Evolutionary conservation across 1,140 invertebrate genomes (phyloP).

Genomic region (Bombus haemorrhoidalis): DNA sequence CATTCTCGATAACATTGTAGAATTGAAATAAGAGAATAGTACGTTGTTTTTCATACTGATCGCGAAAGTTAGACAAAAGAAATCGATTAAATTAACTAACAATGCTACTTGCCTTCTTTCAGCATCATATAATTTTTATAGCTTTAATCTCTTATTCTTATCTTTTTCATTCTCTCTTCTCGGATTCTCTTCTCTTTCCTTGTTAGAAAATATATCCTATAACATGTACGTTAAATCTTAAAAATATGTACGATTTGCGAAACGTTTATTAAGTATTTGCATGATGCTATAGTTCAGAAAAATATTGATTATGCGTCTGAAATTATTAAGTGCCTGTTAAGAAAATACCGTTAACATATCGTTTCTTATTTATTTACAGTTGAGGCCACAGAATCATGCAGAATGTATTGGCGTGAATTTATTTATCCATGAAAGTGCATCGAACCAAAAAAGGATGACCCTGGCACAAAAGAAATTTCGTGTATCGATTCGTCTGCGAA

Average conservation of each 20-base stretch:
- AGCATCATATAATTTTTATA: too few relatives aligned
- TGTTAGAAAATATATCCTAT: neutral
- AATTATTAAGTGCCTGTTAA: neutral
- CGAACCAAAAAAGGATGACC: constrained; percentile 34
- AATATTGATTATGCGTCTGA: neutral
- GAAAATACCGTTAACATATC: neutral
- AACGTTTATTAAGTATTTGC: too few relatives aligned
- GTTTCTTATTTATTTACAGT: constrained; percentile 9
- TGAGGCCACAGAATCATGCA: neutral
- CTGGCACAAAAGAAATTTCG: neutral
- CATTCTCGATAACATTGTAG: neutral
- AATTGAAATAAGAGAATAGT: neutral
- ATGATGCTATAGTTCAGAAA: neutral
- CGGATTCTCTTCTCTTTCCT: neutral
- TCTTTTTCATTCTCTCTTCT: too few relatives aligned
- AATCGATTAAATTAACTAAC: neutral
- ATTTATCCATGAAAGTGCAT: neutral
- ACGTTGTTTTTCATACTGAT: neutral
- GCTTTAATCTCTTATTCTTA: neutral
- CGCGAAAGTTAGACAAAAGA: neutral
- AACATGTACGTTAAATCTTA: too few relatives aligned
- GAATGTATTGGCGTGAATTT: neutral
- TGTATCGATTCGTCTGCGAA: neutral
- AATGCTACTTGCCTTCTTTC: neutral
- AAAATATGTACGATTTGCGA: too few relatives aligned